Base-by-base conservation (phyloP, 2,888 invertebrate genomes). In the Orthosia incerta region DNA sequence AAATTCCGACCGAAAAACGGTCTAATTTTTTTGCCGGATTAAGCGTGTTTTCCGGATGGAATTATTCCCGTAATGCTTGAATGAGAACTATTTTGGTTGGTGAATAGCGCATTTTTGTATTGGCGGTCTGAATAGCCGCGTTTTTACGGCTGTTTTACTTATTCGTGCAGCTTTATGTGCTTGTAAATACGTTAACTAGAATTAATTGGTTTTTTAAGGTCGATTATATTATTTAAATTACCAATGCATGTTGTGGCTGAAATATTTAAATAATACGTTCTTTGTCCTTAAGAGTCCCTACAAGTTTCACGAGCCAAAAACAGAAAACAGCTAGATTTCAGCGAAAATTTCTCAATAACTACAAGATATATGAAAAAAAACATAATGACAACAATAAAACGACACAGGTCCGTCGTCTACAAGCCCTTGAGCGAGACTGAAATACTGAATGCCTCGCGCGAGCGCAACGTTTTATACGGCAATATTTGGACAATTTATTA, bases 21-120 rank as follows among this genome's bases (percentile, higher is more conserved):
- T 74, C 46, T 55, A 79, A 53, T 81, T 77, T 72, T 69, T 71
- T 57, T 23, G 20, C 18, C 57, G 48, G 45, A 60, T 65, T 69
- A 60, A 62, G 45, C 31, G 23, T 46, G 20, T 56, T 66, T 62
- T 26, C 13, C 20, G 57, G 46, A n/a, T 3, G 64, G 61, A 53
- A 63, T 63, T 78, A 57, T 66, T 59, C 23, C 20, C 4, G 16
- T 63, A 23, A 63, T 55, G 31, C 50, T 53, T 72, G 62, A 64
- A 73, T 64, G 23, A 46, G 20, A 67, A 61, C 26, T 61, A 56
- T 79, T n/a, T 68, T 61, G 13, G n/a, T 53, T 61, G 23, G 26
- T 79, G 60, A 68, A 65, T 50, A 55, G 20, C n/a, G n/a, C 66
- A 59, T 68, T 65, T 79, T 56, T 68, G 46, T 68, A 64, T 53